phyloP scores from a whole-genome alignment of 1,140 invertebrate species.

The Sitophilus oryzae region DNA sequence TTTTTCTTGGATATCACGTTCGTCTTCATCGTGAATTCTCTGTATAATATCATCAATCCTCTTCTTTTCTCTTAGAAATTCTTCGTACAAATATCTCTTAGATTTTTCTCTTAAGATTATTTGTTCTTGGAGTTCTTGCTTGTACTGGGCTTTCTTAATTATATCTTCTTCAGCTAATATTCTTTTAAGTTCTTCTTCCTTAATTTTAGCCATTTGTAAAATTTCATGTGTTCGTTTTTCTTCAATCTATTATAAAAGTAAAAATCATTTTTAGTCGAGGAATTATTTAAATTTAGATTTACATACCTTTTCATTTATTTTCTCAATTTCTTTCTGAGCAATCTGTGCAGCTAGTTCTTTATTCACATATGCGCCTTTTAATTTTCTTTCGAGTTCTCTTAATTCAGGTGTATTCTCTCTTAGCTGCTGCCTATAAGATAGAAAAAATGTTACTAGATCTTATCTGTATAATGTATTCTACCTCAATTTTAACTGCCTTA shows the following conservation, averaged over 20 bases:
- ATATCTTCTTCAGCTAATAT: constrained; percentile 31
- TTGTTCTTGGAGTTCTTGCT: constrained; percentile 43
- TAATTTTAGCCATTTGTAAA: constrained; percentile 24
- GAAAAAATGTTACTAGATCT: not conserved
- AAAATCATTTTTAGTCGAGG: not conserved
- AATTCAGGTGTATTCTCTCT: constrained; percentile 44
- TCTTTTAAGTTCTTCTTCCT: constrained; percentile 30
- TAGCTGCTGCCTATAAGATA: constrained; percentile 21
- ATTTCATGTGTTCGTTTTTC: constrained; percentile 24
- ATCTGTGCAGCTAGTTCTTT: constrained; percentile 44
- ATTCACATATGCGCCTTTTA: constrained; percentile 42
- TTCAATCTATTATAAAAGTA: constrained; percentile 16
- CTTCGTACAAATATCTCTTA: constrained; percentile 41
- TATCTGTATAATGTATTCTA: not conserved
- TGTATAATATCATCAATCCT: constrained; percentile 43
- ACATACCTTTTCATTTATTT: constrained; percentile 32
- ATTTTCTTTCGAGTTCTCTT: constrained; percentile 41
- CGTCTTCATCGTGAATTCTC: constrained; percentile 43
- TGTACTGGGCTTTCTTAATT: constrained; percentile 38
- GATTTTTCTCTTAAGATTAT: constrained; percentile 40
- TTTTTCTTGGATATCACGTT: constrained; percentile 37
- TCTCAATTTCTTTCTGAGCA: constrained; percentile 41
- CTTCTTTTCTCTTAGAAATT: constrained; percentile 45
- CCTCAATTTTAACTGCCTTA: constrained; percentile 32
- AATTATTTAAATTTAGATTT: constrained; percentile 8